Conservation (phyloP, 2,888 invertebrate species). For the Himalopsyche anomala region DNA sequence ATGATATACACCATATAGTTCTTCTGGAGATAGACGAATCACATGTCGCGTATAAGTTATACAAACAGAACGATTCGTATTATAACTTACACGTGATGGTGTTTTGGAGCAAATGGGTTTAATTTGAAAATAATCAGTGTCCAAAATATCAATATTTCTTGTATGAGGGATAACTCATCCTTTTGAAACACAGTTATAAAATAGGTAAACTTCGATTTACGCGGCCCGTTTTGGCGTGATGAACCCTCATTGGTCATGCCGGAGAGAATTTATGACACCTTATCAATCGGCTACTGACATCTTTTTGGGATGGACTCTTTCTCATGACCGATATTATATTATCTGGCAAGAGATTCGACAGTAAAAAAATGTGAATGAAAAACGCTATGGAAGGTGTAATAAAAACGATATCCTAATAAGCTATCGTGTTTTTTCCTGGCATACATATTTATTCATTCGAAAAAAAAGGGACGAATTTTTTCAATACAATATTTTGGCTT, state of each 20-base stretch:
- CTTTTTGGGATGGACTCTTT: not conserved
- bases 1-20: no score
- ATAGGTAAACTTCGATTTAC: not conserved
- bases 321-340: not conserved
- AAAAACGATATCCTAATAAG: not conserved
- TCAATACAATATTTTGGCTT: no score
- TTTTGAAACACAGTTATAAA: not conserved
- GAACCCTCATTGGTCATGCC: constrained; percentile 17
- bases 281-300: not conserved
- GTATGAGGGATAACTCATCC: not conserved
- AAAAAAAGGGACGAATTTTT: no score
- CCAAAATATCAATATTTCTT: no score
- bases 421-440: no score
- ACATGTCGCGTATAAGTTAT: no score
- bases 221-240: constrained; percentile 10
- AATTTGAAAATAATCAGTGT: no score
- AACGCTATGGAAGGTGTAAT: constrained; percentile 1
- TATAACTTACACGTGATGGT: no score
- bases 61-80: no score
- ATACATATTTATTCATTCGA: no score
- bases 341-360: not conserved
- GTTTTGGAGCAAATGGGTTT: no score
- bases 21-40: no score
- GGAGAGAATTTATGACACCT: not conserved
- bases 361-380: not conserved